Evolutionary conservation across 2,888 invertebrate species (phyloP), one percentile per base, ranked within the genome.

Genomic region (Ephialtes manifestator): DNA sequence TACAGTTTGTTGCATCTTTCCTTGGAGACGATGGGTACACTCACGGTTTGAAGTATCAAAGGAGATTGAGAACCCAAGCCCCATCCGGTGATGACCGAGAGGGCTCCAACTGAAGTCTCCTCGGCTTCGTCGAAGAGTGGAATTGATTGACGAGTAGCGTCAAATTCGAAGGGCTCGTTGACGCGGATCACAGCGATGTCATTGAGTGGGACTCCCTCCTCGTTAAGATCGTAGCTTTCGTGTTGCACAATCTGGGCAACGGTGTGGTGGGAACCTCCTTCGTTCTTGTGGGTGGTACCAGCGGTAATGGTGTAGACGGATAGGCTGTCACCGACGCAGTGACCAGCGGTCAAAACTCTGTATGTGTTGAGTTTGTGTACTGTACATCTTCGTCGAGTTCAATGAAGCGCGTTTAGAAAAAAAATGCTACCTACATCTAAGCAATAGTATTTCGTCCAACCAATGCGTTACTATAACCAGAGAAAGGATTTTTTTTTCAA

Each of bases 261-360:
- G 15, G 93, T 92, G 15, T 95, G 90, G 0, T 96, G 13, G 43
- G 94, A 88, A 0, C 96, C 96, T 0, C 95, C 95, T 0, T 88
- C 75, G 0, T 90, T 87, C 5, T 92, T 94, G 51, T 94, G 94
- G 0, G 95, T 95, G 4, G 95, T 95, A 2, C 96, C 96, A 1
- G 95, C 94, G 0, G 96, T 95, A 0, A 96, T 90, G 18, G 87
- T 39, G 71, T 83, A 87, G 8, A 0, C 8, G 0, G n/a, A n/a
- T 20, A 94, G 94, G 94, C 94, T 55, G 8, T 67, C 7, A 1
- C 89, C 87, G 68, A 95, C 90, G 86, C 96, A 96, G 88, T 96
- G 96, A 0, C 95, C 96, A 4, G 96, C 96, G 0, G 96, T 96
- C 0, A 96, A 83, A 4, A 96, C 91, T 1, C 94, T 94, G 51